Conservation (phyloP, 2,113 vertebrate species). For the Crocuta crocuta region DNA sequence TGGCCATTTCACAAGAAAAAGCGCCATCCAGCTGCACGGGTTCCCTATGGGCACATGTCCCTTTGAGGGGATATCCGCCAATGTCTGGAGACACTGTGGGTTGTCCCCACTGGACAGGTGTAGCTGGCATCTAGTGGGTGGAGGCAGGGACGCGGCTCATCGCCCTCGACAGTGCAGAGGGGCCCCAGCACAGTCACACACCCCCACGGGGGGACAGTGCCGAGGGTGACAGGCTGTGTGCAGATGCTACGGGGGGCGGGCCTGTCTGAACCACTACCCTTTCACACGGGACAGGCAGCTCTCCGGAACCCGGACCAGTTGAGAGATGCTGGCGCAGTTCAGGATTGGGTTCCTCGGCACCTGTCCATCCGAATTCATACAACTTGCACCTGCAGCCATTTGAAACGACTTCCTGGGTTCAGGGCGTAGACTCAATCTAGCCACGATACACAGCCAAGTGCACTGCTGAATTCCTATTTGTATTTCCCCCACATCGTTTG, state of each 20-base stretch:
- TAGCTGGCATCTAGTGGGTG: neutral
- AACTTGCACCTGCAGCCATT: fast-evolving
- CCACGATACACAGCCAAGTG: fast-evolving
- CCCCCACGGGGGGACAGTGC: fast-evolving
- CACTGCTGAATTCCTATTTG: fast-evolving
- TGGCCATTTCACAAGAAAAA: fast-evolving
- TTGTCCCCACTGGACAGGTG: neutral
- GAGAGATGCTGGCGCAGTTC: neutral
- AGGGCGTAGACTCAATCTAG: neutral
- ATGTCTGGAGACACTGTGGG: too few species aligned
- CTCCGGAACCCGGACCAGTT: neutral
- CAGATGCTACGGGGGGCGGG: fast-evolving
- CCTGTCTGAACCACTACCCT: neutral
- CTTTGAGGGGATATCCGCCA: neutral
- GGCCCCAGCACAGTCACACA: fast-evolving
- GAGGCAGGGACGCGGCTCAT: too few species aligned
- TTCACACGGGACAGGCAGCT: fast-evolving
- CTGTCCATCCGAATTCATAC: neutral
- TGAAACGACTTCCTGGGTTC: neutral
- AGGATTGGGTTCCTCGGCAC: neutral
- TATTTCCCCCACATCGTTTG: neutral
- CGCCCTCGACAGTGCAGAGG: fast-evolving
- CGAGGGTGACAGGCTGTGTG: fast-evolving
- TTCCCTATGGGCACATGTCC: neutral
- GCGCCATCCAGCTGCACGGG: fast-evolving